Conservation (phyloP, 2,888 invertebrate species). For the Mesochorus sp. region DNA sequence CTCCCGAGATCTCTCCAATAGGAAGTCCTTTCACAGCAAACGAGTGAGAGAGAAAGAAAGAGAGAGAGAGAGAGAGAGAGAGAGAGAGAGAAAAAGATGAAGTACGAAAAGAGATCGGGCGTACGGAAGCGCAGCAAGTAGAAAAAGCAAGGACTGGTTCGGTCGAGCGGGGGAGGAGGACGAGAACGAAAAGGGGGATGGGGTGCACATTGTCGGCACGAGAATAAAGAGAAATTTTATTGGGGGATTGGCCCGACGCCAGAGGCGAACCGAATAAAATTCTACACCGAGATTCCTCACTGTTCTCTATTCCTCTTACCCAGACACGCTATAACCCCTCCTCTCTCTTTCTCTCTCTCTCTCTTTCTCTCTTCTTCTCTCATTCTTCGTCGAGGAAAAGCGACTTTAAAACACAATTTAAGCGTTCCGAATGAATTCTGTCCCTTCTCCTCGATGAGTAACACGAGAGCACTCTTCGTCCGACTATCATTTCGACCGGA, state of each 20-base stretch:
- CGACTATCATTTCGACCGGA: conserved; percentile 50
- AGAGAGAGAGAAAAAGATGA: background rate
- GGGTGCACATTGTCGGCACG: conserved; percentile 69
- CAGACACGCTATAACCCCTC: conserved; percentile 17
- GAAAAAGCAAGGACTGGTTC: conserved; percentile 46
- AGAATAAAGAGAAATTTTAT: conserved; percentile 72
- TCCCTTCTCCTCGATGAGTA: conserved; percentile 54
- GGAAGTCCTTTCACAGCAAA: conserved; percentile 50
- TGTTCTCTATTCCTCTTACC: conserved; percentile 46
- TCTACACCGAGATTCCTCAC: conserved; percentile 62
- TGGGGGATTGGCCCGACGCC: conserved; percentile 73
- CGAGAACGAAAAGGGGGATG: background rate
- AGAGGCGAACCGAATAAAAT: conserved; percentile 68
- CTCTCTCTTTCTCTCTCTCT: background rate
- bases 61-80: background rate
- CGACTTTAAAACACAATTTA: conserved; percentile 72
- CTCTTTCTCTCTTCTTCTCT: conserved; percentile 4
- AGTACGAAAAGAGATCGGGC: conserved; percentile 38
- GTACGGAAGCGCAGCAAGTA: conserved; percentile 42
- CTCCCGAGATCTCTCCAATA: conserved; percentile 39
- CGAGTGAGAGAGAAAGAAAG: background rate
- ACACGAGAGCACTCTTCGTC: conserved; percentile 52
- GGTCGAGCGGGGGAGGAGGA: conserved; percentile 24
- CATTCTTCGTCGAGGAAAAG: conserved; percentile 51
- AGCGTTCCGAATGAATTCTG: conserved; percentile 70